A percentile compares a stretch with the other conserved stretches of the same genome.
Evolutionary conservation across 2,888 invertebrate genomes (phyloP).

Genomic region (Petrolisthes cinctipes): DNA sequence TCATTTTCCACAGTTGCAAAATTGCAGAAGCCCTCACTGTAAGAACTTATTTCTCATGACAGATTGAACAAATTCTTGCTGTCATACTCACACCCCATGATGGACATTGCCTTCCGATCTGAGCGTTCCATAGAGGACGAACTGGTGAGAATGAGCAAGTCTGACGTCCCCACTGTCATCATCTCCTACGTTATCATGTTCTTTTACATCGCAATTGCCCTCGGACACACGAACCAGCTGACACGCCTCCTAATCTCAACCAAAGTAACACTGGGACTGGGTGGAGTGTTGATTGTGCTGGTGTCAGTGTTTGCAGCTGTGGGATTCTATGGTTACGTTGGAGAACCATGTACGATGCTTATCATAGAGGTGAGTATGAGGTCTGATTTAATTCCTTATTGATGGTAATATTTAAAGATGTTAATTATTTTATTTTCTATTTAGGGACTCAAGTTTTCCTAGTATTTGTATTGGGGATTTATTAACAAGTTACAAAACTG

Average conservation of each 20-base stretch:
- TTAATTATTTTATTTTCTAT: neutral
- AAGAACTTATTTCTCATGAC: neutral
- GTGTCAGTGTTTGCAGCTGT: conserved; percentile 85
- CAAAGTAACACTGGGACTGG: conserved; percentile 84
- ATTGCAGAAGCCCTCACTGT: neutral
- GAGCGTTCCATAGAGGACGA: conserved; percentile 97
- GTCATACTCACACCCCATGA: conserved; percentile 71
- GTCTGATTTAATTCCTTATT: too few species aligned
- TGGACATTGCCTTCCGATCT: conserved; percentile 88
- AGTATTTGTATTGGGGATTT: neutral
- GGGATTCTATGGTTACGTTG: conserved; percentile 86
- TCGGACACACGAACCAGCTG: conserved; percentile 70
- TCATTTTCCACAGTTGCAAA: neutral
- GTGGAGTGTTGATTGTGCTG: conserved; percentile 87
- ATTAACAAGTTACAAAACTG: too few species aligned
- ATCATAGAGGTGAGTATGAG: conserved; percentile 78
- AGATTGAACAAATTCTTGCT: conserved; percentile 84
- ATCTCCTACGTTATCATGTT: conserved; percentile 95
- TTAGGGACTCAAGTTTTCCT: neutral
- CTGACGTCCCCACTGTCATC: conserved; percentile 85
- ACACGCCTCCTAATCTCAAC: conserved; percentile 78
- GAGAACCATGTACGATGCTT: conserved; percentile 85
- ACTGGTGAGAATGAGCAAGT: conserved; percentile 84
- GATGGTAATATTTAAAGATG: neutral
- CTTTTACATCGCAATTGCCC: conserved; percentile 85